Evolutionary conservation across 2,888 invertebrate species (phyloP), one percentile per base, ranked within the genome.

Genomic region (Drosophila vallismaia): DNA sequence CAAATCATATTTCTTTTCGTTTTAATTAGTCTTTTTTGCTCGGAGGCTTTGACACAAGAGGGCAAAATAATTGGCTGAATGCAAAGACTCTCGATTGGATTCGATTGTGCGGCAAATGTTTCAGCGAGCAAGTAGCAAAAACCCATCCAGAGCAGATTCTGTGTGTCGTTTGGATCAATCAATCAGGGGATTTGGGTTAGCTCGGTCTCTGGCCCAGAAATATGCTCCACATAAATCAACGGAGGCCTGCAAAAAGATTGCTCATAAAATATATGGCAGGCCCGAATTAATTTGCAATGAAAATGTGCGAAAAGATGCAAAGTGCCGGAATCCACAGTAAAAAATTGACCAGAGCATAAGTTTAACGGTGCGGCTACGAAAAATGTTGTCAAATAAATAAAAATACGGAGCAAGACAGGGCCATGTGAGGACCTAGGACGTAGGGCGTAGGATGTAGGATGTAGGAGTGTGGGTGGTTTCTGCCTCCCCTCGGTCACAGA

Each of bases 291-390:
- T 78, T 82, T 77, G 71, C 76, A 71, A 79, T 82, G 79, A 73
- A 76, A 84, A 84, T 81, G 60, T 83, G 81, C 71, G 79, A 67
- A 77, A 82, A 77, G 58, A 78, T 71, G 67, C 53, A 75, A 72
- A 63, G 50, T 55, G 70, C 45, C 51, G 48, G 56, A 33, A 57
- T 66, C 67, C 67, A 56, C 33, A 54, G 64, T 74, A 81, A 79
- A 80, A 80, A 79, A 82, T 76, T 82, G 82, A 82, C 80, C 80
- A 76, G 76, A 76, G 71, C 82, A 79, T 82, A 79, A 77, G 77
- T 76, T 82, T 71, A 79, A 79, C 79, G 71, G 82, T 71, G 82
- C 80, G 82, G 64, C 70, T 76, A 54, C 58, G 62, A 82, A 76
- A 81, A 73, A 81, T 80, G 80, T 71, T 76, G 66, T 44, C 60